Evolutionary conservation across 1,140 invertebrate genomes (phyloP).

Genomic region (Drosophila seguyi): DNA sequence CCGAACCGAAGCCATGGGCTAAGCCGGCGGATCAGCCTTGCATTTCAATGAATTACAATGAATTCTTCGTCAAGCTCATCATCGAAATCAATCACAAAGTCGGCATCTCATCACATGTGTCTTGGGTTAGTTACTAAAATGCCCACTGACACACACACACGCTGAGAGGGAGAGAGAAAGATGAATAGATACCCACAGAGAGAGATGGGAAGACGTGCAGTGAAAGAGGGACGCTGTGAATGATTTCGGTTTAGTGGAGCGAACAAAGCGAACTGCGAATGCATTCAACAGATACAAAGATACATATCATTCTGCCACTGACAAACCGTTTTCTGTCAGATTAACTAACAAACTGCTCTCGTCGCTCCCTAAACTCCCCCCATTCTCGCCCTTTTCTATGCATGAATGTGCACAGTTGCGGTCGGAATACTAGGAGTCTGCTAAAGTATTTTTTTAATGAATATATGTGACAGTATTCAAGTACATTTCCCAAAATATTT

Average conservation of each 20-base stretch:
- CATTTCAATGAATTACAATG: conserved; percentile 64
- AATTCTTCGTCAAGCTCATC: conserved; percentile 38
- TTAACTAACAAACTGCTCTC: conserved; percentile 73
- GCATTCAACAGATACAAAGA: conserved; percentile 64
- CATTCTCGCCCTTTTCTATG: conserved; percentile 4
- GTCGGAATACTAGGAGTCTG: background rate
- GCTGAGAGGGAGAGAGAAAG: conserved; percentile 10
- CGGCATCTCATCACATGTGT: conserved; percentile 63
- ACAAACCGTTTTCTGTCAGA: conserved; percentile 74
- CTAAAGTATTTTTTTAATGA: background rate
- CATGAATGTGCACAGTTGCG: background rate
- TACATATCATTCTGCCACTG: conserved; percentile 64
- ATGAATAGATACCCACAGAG: background rate
- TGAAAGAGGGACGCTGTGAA: conserved; percentile 24
- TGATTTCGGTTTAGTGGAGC: conserved; percentile 24
- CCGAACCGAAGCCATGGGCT: conserved; percentile 27
- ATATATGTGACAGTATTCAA: background rate
- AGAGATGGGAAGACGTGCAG: conserved; percentile 9
- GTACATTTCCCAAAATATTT: no score
- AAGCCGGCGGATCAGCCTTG: conserved; percentile 34
- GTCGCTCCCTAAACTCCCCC: conserved; percentile 36
- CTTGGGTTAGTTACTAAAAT: conserved; percentile 47
- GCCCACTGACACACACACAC: conserved; percentile 41
- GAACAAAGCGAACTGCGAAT: conserved; percentile 51
- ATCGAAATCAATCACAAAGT: conserved; percentile 67